These are phyloP conservation scores for Spisula solida DNA, from an alignment of 2,888 invertebrate species.

Conservation along the genomic window DNA sequence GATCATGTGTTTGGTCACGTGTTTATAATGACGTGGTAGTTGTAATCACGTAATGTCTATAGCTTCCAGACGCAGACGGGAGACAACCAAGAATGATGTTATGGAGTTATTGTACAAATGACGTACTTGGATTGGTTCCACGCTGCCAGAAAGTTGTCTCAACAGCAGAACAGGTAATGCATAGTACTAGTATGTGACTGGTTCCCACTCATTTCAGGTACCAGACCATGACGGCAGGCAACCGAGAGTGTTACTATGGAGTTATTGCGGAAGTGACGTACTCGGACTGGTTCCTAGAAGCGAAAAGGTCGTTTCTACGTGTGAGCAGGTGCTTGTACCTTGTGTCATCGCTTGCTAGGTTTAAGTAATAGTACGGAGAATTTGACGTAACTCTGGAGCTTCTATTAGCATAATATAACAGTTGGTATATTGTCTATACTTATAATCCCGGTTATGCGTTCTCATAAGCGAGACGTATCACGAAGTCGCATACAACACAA, in stretches of 20 bases:
- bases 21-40: neutral
- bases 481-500: too few species aligned
- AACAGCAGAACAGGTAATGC: slow-evolving; percentile 80
- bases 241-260: slow-evolving; percentile 79
- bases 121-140: slow-evolving; percentile 84
- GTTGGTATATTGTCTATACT: too few species aligned
- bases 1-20: too few species aligned
- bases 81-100: slow-evolving; percentile 76
- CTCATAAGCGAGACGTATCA: too few species aligned
- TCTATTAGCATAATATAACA: too few species aligned
- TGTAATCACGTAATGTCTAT: neutral
- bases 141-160: slow-evolving; percentile 81
- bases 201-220: slow-evolving; percentile 42
- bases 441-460: too few species aligned
- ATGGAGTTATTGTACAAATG: slow-evolving; percentile 84
- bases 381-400: too few species aligned
- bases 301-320: slow-evolving; percentile 81
- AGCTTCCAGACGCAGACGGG: slow-evolving; percentile 72
- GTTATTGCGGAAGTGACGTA: slow-evolving; percentile 82
- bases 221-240: slow-evolving; percentile 68
- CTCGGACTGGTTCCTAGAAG: slow-evolving; percentile 82
- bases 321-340: slow-evolving; percentile 76
- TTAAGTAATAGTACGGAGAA: too few species aligned
- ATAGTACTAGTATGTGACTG: neutral
- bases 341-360: too few species aligned